Evolutionary conservation across 2,113 vertebrate species (phyloP).

Genomic region (Salvelinus fontinalis): DNA sequence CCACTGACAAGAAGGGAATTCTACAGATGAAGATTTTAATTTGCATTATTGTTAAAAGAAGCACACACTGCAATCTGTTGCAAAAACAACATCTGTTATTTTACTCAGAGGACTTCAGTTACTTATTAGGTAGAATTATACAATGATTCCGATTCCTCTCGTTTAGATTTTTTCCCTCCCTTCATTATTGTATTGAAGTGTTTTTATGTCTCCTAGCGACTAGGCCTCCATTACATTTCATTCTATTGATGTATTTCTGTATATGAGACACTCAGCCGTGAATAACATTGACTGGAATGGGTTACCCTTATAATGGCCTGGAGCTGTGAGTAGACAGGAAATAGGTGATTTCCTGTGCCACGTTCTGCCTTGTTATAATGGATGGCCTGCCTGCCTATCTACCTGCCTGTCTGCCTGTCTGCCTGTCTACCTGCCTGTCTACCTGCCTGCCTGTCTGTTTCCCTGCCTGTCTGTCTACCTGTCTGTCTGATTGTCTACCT

Average conservation of each 20-base stretch:
- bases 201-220: conserved; percentile 30
- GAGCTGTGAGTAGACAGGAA: no score
- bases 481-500: rapidly evolving
- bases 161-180: conserved; percentile 13
- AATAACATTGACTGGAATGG: background rate
- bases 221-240: conserved; percentile 3
- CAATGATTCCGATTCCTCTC: conserved; percentile 59
- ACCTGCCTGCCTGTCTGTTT: no score
- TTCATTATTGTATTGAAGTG: conserved; percentile 43
- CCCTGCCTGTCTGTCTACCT: rapidly evolving
- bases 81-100: conserved; percentile 67
- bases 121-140: conserved; percentile 69
- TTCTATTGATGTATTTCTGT: conserved; percentile 46
- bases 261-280: conserved; percentile 29
- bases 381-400: no score
- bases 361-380: no score
- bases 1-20: conserved; percentile 46
- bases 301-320: conserved; percentile 23
- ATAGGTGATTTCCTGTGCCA: no score
- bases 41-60: conserved; percentile 69
- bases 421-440: rapidly evolving
- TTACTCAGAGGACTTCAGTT: conserved; percentile 60
- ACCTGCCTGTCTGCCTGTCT: rapidly evolving
- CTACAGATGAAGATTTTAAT: conserved; percentile 63
- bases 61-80: conserved; percentile 67